Evolutionary conservation across 2,113 vertebrate genomes (phyloP).

Genomic region (Desmodus rotundus): DNA sequence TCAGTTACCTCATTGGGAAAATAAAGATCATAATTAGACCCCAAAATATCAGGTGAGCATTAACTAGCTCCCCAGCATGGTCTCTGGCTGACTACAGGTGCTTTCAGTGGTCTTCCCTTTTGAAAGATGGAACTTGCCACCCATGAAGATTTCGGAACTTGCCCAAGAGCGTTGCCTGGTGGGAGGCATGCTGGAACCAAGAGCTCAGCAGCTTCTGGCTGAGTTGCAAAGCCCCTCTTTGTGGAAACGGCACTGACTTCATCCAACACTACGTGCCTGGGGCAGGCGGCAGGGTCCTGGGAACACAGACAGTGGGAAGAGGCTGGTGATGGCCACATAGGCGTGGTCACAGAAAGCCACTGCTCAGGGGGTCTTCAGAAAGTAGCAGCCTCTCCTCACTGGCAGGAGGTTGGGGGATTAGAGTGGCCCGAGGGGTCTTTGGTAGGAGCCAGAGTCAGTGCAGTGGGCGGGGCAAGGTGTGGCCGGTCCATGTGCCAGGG

Average conservation of each 20-base stretch:
- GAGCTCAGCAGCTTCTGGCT: neutral
- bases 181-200: neutral
- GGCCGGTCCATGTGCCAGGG: neutral
- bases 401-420: neutral
- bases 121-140: neutral
- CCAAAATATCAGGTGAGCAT: neutral
- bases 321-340: neutral
- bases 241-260: neutral
- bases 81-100: neutral
- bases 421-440: neutral
- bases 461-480: rapidly evolving
- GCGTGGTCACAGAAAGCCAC: neutral
- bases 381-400: neutral
- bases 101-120: neutral
- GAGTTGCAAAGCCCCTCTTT: neutral
- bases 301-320: neutral
- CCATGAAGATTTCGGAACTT: neutral
- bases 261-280: neutral
- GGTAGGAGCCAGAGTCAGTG: neutral
- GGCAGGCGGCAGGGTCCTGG: neutral
- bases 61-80: neutral
- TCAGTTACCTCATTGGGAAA: neutral
- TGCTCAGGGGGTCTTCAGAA: neutral
- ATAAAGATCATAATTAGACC: neutral
- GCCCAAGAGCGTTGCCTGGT: neutral